Percentiles rank a stretch among this genome's conserved stretches.
phyloP scores from a whole-genome alignment of 1,140 invertebrate genomes.

The Lethrus apterus region DNA sequence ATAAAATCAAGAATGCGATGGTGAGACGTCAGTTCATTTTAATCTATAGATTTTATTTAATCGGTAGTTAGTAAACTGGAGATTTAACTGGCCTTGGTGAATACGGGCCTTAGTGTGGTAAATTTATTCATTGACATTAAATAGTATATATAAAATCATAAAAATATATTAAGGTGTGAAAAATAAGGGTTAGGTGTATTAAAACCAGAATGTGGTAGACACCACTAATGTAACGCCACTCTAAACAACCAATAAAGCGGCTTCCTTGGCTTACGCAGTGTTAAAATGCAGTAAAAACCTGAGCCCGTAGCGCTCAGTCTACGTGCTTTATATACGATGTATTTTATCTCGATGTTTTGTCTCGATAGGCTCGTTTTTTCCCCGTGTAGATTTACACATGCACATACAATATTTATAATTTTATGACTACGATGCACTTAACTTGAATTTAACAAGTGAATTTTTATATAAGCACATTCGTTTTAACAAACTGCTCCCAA shows the following conservation, averaged over 20 bases:
- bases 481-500: too few species aligned
- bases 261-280: conserved; percentile 37
- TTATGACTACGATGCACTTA: conserved; percentile 36
- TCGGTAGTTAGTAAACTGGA: too few species aligned
- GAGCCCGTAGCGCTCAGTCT: conserved; percentile 30
- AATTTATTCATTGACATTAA: too few species aligned
- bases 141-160: neutral
- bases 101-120: too few species aligned
- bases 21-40: too few species aligned
- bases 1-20: too few species aligned
- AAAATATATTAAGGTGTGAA: neutral
- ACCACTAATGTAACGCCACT: conserved; percentile 36
- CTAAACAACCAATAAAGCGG: conserved; percentile 38
- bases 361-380: conserved; percentile 28
- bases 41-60: too few species aligned
- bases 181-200: conserved; percentile 4
- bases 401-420: conserved; percentile 36
- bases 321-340: conserved; percentile 30
- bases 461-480: too few species aligned
- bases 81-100: too few species aligned
- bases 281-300: conserved; percentile 40
- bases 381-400: conserved; percentile 11
- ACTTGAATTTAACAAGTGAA: too few species aligned
- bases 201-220: conserved; percentile 5
- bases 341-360: conserved; percentile 28